These are phyloP conservation scores for Mythimna ferrago DNA, from an alignment of 2,888 invertebrate species.

Conservation along the genomic window DNA sequence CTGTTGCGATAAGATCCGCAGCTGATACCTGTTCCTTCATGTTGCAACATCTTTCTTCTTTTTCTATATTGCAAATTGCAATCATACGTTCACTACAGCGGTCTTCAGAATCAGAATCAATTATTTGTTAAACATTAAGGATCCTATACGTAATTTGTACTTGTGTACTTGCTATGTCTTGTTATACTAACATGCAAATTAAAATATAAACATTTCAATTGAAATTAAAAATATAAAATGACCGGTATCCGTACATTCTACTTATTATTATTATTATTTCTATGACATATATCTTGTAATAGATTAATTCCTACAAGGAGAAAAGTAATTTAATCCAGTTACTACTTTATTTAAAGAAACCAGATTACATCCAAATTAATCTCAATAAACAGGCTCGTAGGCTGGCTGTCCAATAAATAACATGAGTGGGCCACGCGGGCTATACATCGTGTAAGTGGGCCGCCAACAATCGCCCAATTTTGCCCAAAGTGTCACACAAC, in stretches of 20 bases:
- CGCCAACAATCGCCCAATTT: constrained; percentile 58
- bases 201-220: too few species aligned
- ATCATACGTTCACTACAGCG: background rate
- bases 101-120: background rate
- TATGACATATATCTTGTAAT: background rate
- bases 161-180: too few species aligned
- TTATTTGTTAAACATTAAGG: too few species aligned
- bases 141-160: too few species aligned
- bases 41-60: background rate
- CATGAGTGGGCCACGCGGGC: constrained; percentile 47
- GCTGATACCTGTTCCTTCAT: background rate
- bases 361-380: constrained; percentile 45
- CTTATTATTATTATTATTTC: background rate
- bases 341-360: constrained; percentile 33
- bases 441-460: constrained; percentile 59
- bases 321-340: constrained; percentile 26
- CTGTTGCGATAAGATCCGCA: constrained; percentile 3
- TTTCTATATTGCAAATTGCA: background rate
- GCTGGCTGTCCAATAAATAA: constrained; percentile 54
- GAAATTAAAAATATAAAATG: too few species aligned
- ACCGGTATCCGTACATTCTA: too few species aligned
- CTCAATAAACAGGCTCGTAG: constrained; percentile 40
- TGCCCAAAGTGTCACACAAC: constrained; percentile 55
- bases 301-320: background rate
- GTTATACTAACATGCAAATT: too few species aligned